phyloP scores from a whole-genome alignment of 2,888 invertebrate genomes.

The Zele albiditarsus region DNA sequence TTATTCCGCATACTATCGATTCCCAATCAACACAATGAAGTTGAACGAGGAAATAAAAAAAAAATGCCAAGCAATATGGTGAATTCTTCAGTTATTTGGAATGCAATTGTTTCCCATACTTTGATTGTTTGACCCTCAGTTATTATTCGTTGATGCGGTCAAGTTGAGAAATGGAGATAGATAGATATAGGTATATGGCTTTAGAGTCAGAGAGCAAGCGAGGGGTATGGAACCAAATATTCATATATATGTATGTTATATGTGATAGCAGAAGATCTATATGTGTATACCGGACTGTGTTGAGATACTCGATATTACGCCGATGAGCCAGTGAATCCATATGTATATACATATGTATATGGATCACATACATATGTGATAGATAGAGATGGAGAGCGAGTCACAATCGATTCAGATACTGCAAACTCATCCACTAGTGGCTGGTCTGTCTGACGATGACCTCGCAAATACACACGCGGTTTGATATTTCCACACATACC shows the following conservation, averaged over 20 bases:
- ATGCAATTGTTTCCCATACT: not conserved
- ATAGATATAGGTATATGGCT: too few species aligned
- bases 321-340: constrained; percentile 17
- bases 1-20: not conserved
- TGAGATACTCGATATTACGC: not conserved
- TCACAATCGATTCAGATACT: constrained; percentile 47
- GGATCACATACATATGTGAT: not conserved
- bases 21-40: not conserved
- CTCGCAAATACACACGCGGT: not conserved
- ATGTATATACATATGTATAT: not conserved
- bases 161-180: not conserved
- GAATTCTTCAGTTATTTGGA: not conserved
- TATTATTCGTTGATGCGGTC: not conserved
- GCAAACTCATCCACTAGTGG: constrained; percentile 46
- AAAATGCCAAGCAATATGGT: not conserved
- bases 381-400: not conserved
- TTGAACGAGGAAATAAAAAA: not conserved
- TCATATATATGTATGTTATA: not conserved
- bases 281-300: not conserved
- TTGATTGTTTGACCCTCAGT: not conserved
- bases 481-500: not conserved
- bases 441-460: constrained; percentile 1
- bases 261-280: not conserved
- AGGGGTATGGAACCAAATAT: not conserved
- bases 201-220: not conserved